These are phyloP conservation scores for Phasia obesa DNA, from an alignment of 2,888 invertebrate genomes.

Conservation along the genomic window DNA sequence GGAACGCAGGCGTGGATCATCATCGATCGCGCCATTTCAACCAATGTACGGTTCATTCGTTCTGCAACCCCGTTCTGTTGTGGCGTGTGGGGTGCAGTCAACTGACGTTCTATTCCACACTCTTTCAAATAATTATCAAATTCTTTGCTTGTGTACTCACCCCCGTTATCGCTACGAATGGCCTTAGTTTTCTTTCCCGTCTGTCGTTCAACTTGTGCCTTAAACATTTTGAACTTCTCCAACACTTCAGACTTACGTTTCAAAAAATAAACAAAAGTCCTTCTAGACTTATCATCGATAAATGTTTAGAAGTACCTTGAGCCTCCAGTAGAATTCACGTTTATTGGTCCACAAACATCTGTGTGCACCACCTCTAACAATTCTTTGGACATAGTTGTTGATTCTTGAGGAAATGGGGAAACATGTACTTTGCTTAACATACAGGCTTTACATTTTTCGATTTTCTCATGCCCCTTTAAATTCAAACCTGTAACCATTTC, in stretches of 20 bases:
- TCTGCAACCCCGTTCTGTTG: slow-evolving; percentile 73
- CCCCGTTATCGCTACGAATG: slow-evolving; percentile 39
- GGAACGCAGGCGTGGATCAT: slow-evolving; percentile 71
- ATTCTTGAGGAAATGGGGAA: slow-evolving; percentile 40
- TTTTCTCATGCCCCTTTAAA: background rate
- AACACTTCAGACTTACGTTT: slow-evolving; percentile 41
- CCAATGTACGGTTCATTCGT: slow-evolving; percentile 66
- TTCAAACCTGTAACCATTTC: slow-evolving; percentile 51
- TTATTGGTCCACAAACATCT: slow-evolving; percentile 41
- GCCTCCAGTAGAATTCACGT: slow-evolving; percentile 1
- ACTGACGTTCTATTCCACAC: slow-evolving; percentile 65
- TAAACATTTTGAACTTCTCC: slow-evolving; percentile 44
- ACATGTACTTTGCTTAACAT: slow-evolving; percentile 46
- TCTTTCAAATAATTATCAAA: slow-evolving; percentile 61
- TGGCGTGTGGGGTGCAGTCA: slow-evolving; percentile 70
- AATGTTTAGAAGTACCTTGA: slow-evolving; percentile 37
- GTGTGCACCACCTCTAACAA: slow-evolving; percentile 51
- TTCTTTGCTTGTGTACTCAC: slow-evolving; percentile 30
- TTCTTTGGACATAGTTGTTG: slow-evolving; percentile 21
- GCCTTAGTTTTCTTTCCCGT: slow-evolving; percentile 42
- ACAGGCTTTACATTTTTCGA: slow-evolving; percentile 37
- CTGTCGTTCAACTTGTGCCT: slow-evolving; percentile 13
- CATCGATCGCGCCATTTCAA: slow-evolving; percentile 76
- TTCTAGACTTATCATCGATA: slow-evolving; percentile 45
- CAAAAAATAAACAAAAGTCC: slow-evolving; percentile 32